phyloP scores from a whole-genome alignment of 1,140 invertebrate genomes.

The Cyphomyrmex costatus region DNA sequence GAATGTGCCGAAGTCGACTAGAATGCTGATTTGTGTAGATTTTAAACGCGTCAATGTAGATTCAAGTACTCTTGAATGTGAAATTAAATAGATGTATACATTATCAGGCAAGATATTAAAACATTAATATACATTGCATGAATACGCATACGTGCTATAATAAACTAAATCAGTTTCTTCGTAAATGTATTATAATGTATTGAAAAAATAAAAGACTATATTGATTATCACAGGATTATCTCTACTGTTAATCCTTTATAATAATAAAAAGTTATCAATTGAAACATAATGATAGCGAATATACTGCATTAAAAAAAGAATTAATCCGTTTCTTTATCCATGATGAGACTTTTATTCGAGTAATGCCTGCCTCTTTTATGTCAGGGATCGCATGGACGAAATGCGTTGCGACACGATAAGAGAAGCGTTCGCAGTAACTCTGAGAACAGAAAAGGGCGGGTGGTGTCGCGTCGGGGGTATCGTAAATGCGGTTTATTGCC shows the following conservation, averaged over 20 bases:
- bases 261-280: not conserved
- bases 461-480: conserved; percentile 47
- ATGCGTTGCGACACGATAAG: conserved; percentile 28
- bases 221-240: not conserved
- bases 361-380: conserved; percentile 4
- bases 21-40: not conserved
- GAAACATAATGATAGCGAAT: not conserved
- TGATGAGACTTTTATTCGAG: not conserved
- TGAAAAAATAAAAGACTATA: not conserved
- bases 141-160: not conserved
- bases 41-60: not conserved
- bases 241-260: not conserved
- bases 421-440: not conserved
- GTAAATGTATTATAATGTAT: too few species aligned
- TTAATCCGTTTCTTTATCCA: conserved; percentile 6
- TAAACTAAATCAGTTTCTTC: not conserved
- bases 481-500: conserved; percentile 75
- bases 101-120: not conserved
- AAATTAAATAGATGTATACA: not conserved
- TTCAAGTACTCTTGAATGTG: not conserved
- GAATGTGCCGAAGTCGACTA: not conserved
- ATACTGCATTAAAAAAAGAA: not conserved
- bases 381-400: not conserved
- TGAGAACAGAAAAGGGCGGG: conserved; percentile 63
- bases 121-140: not conserved